Evolutionary conservation across 2,888 invertebrate species (phyloP), one percentile per base, ranked within the genome.

Genomic region (Coleophora deauratella): DNA sequence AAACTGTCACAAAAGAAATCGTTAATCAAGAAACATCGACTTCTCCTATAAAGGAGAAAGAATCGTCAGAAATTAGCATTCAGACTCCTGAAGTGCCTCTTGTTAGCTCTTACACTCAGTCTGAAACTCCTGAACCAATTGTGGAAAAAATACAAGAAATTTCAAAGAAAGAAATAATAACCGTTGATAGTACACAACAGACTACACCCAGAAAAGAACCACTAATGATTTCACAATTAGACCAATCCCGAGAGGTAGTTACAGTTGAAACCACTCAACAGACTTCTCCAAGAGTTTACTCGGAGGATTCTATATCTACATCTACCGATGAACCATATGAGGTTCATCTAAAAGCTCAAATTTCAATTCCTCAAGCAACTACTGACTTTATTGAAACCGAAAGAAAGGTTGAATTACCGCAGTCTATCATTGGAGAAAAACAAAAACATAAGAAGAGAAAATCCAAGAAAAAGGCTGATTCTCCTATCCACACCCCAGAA

Each of bases 211-310:
- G 49, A 43, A 28, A 37, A 34, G 42, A 46, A 8, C 31, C 43
- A 42, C 32, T 43, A 36, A 33, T 34, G n/a, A 44, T 54, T 9
- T 51, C 66, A 13, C 42, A 52, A 28, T 41, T 68, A 40, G 64
- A 72, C 33, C 38, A 65, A 2, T 56, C 46, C 34, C 59, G 46
- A 47, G 65, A 71, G 49, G 39, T 59, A 6, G 12, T 57, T 1
- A 69, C 69, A 11, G 52, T 66, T 10, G 75, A 77, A 27, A 65
- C 47, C 35, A 61, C 59, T 38, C 54, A 74, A 61, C 78, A 90
- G 71, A 91, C 91, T 10, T 88, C 89, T 21, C 89, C 92, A 2
- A 86, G 89, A 48, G 67, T 85, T 11, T 72, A 78, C 30, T 88
- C 88, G 38, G 86, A 84, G 49, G 80, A 81, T 51, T 82, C 82